A percentile compares a stretch with the other conserved stretches of the same genome.
Evolutionary conservation across 2,888 invertebrate genomes (phyloP).

Genomic region (Sepioteuthis lessoniana): DNA sequence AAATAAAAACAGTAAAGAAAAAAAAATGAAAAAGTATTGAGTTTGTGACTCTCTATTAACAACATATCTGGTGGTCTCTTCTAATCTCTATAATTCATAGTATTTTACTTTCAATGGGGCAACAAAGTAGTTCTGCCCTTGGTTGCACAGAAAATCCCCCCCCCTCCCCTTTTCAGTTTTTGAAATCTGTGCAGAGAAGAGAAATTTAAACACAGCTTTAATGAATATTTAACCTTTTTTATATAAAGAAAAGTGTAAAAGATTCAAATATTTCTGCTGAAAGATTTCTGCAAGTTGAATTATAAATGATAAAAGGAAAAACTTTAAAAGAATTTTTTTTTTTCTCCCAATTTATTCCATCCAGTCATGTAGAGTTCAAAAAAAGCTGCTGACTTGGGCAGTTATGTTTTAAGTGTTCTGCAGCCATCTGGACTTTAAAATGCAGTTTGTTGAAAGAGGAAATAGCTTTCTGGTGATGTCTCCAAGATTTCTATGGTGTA

Average conservation of each 20-base stretch:
- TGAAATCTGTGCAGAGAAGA: background rate
- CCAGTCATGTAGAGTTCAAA: background rate
- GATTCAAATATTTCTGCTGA: too few relatives aligned
- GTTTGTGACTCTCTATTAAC: too few relatives aligned
- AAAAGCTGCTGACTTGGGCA: background rate
- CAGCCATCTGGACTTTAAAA: background rate
- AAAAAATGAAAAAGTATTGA: background rate
- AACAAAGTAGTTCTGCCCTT: background rate
- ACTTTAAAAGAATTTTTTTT: background rate
- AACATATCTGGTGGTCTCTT: too few relatives aligned
- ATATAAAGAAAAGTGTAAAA: too few relatives aligned
- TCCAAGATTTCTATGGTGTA: background rate
- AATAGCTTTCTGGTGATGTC: background rate
- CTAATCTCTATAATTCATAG: too few relatives aligned
- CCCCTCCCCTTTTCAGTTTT: background rate
- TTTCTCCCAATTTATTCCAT: background rate
- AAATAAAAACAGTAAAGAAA: conserved; percentile 33
- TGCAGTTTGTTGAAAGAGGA: background rate
- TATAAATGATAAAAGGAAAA: background rate
- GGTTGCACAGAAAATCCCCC: background rate
- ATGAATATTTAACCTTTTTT: background rate
- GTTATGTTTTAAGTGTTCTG: background rate
- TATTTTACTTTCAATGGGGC: too few relatives aligned
- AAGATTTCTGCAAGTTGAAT: background rate
- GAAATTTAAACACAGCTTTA: background rate